These are phyloP conservation scores for Delia radicum DNA, from an alignment of 1,140 invertebrate species.

Conservation along the genomic window DNA sequence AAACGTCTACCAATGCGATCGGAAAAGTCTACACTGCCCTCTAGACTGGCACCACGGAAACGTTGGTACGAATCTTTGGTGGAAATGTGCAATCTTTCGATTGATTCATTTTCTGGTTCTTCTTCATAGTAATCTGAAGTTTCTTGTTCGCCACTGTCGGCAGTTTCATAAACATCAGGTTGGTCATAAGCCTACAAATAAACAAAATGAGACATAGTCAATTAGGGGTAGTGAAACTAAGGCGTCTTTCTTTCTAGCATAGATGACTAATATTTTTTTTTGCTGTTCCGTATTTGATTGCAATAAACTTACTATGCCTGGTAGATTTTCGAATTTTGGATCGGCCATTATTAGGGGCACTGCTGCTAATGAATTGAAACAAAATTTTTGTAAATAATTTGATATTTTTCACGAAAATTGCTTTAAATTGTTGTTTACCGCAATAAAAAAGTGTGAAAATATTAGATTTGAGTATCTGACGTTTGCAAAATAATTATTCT, in stretches of 20 bases:
- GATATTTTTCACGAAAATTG: neutral
- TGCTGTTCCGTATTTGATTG: neutral
- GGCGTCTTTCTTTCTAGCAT: neutral
- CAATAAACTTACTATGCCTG: constrained; percentile 77
- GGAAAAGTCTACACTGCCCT: constrained; percentile 77
- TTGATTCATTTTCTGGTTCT: constrained; percentile 72
- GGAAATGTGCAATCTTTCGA: constrained; percentile 74
- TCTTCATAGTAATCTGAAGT: constrained; percentile 70
- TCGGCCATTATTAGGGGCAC: constrained; percentile 70
- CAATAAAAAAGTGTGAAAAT: neutral
- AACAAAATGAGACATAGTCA: neutral
- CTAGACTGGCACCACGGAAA: constrained; percentile 81
- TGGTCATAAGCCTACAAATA: constrained; percentile 80
- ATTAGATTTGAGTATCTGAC: neutral
- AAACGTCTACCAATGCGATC: constrained; percentile 70
- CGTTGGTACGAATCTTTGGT: constrained; percentile 76
- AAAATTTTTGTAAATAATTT: neutral
- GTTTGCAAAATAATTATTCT: constrained; percentile 16
- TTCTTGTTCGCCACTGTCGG: constrained; percentile 85
- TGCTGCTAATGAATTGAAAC: constrained; percentile 2
- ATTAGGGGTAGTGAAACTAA: constrained; percentile 14
- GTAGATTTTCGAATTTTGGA: constrained; percentile 86
- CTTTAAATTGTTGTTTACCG: neutral
- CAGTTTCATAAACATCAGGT: constrained; percentile 89
- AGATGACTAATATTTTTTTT: neutral